Conservation (phyloP, 2,113 vertebrate genomes). For the Leptosomus discolor region DNA sequence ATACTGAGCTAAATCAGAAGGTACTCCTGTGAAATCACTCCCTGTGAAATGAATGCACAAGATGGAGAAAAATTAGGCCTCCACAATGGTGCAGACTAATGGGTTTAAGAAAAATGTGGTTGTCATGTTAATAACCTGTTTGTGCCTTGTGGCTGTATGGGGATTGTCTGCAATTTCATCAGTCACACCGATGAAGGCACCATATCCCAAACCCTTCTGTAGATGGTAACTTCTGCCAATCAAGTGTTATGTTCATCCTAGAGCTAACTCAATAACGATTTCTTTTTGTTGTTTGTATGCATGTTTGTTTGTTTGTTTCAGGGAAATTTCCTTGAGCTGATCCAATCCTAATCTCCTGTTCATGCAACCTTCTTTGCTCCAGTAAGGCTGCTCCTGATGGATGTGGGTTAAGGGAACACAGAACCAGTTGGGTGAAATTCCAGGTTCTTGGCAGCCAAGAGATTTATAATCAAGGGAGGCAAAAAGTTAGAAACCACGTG, state of each 20-base stretch:
- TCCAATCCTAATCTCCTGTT: not conserved
- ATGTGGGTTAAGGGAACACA: not conserved
- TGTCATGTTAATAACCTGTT: not conserved
- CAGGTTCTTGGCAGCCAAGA: not conserved
- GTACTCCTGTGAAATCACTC: not conserved
- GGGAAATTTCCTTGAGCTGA: not conserved
- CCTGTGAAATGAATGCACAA: not conserved
- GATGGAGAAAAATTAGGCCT: not conserved
- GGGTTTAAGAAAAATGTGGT: not conserved
- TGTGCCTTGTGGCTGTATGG: not conserved
- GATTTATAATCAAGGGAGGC: not conserved
- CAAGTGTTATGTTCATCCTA: not conserved
- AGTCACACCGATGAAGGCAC: not conserved
- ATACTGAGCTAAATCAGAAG: not conserved
- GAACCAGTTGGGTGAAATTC: not conserved
- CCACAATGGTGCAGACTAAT: not conserved
- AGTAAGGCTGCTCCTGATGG: not conserved
- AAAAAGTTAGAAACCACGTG: not conserved
- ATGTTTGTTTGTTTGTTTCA: not conserved
- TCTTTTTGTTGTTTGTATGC: not conserved
- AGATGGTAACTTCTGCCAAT: not conserved
- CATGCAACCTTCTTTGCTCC: not conserved
- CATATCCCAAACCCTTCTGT: not conserved
- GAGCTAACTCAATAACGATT: not conserved
- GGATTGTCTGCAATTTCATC: not conserved